Evolutionary conservation across 2,113 vertebrate species (phyloP).

Genomic region (Indicator indicator): DNA sequence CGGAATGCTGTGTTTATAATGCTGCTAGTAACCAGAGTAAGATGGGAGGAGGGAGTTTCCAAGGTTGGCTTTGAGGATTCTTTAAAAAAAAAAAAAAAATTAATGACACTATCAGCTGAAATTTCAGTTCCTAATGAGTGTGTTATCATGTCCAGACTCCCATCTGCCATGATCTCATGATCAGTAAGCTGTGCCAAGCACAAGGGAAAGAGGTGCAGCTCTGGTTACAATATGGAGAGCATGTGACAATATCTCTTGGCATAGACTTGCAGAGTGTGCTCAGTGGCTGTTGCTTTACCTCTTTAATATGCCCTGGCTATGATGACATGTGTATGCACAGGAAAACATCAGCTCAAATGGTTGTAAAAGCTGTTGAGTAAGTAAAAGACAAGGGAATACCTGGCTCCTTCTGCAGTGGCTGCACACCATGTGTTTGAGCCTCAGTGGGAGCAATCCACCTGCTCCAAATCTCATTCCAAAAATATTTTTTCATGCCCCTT

Average conservation of each 20-base stretch:
- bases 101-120: conserved; percentile 39
- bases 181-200: conserved; percentile 21
- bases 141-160: conserved; percentile 47
- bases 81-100: neutral
- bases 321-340: conserved; percentile 15
- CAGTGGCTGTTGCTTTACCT: conserved; percentile 14
- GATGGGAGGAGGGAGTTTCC: conserved; percentile 36
- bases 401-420: neutral
- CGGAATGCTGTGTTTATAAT: conserved; percentile 8
- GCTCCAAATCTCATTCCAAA: neutral
- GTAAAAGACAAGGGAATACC: conserved; percentile 35
- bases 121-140: conserved; percentile 2
- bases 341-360: conserved; percentile 22
- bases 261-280: neutral
- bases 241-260: conserved; percentile 48
- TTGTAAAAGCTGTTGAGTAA: conserved; percentile 50
- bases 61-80: conserved; percentile 25
- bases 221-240: neutral
- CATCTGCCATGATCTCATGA: conserved; percentile 63
- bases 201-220: conserved; percentile 7
- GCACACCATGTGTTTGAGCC: neutral
- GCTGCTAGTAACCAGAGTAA: neutral
- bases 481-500: neutral
- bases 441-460: neutral
- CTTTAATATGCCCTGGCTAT: neutral